phyloP scores from a whole-genome alignment of 2,113 vertebrate genomes.

The Pelodiscus sinensis region DNA sequence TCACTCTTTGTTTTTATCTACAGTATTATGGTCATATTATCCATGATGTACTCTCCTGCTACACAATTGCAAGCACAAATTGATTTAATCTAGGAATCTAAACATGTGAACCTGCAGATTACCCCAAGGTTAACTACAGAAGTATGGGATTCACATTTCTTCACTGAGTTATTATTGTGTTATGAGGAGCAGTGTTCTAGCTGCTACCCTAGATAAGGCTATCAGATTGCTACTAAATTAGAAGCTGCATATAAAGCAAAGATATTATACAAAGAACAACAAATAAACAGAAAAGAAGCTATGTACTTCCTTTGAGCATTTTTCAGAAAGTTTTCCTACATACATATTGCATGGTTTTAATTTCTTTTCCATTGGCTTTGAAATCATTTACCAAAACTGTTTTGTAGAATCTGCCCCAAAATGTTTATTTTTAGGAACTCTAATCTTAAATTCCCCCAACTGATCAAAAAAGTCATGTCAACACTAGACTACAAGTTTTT shows the following conservation, averaged over 20 bases:
- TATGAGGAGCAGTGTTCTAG: constrained; percentile 30
- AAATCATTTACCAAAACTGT: neutral
- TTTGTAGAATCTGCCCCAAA: neutral
- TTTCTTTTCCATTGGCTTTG: neutral
- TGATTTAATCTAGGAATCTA: constrained; percentile 20
- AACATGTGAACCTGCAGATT: constrained; percentile 1
- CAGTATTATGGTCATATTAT: neutral
- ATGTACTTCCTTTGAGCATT: neutral
- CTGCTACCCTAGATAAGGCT: constrained; percentile 9
- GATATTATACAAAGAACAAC: neutral
- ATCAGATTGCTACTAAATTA: neutral
- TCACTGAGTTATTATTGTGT: constrained; percentile 41
- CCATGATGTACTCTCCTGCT: neutral
- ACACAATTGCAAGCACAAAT: constrained; percentile 15
- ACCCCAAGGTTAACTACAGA: constrained; percentile 33
- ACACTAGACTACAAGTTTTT: neutral
- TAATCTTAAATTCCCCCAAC: neutral
- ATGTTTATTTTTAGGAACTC: neutral
- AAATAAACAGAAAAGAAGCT: neutral
- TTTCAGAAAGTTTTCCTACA: neutral
- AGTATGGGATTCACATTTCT: constrained; percentile 32
- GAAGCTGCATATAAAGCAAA: constrained; percentile 1
- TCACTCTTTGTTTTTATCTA: neutral
- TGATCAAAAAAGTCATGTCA: neutral
- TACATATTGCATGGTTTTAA: neutral